Conservation (phyloP, 2,797 vertebrate genomes). For the Eulemur rubriventer region DNA sequence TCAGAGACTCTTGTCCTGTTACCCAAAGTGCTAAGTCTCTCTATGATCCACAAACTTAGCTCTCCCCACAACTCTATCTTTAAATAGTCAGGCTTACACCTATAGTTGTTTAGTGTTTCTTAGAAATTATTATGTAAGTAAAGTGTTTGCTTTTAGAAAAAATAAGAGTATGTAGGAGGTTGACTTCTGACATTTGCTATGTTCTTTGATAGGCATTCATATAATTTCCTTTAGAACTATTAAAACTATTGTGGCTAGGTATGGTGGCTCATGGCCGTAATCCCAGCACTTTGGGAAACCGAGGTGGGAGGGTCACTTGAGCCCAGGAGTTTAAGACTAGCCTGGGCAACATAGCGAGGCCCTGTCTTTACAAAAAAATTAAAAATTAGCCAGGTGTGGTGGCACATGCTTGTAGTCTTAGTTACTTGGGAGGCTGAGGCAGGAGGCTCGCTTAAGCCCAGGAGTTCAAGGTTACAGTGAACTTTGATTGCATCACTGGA, state of each 20-base stretch:
- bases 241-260: background rate
- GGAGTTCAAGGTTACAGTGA: too few relatives aligned
- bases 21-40: background rate
- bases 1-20: background rate
- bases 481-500: too few relatives aligned
- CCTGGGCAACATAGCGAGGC: too few relatives aligned
- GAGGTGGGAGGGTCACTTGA: too few relatives aligned
- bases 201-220: background rate
- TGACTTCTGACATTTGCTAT: background rate
- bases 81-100: background rate
- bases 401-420: too few relatives aligned
- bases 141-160: constrained; percentile 22
- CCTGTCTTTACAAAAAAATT: too few relatives aligned
- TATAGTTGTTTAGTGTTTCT: constrained; percentile 2
- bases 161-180: background rate
- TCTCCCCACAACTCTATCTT: background rate
- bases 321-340: too few relatives aligned
- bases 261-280: too few relatives aligned
- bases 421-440: too few relatives aligned
- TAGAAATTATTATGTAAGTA: constrained; percentile 3
- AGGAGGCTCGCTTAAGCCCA: too few relatives aligned
- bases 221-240: background rate
- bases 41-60: background rate
- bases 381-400: too few relatives aligned
- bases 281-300: too few relatives aligned